Evolutionary conservation across 53 echinoderm and acorn worm genomes (phyloP).

Genomic region (Arbacia lixula): DNA sequence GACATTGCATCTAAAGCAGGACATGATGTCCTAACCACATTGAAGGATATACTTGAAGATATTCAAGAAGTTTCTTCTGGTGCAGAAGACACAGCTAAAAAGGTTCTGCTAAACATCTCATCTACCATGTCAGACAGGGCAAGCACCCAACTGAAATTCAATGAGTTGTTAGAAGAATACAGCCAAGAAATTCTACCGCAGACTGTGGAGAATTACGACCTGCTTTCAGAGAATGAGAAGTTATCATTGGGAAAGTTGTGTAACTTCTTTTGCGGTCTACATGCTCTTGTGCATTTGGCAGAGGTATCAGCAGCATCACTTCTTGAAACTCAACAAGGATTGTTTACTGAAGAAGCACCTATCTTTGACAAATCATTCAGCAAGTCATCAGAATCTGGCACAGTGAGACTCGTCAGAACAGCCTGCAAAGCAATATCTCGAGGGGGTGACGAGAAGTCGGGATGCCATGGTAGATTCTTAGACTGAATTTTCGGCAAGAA

Average conservation of each 20-base stretch:
- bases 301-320: too few relatives aligned
- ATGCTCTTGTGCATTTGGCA: too few relatives aligned
- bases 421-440: conserved; percentile 46
- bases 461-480: conserved; percentile 47
- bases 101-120: conserved; percentile 59
- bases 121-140: conserved; percentile 71
- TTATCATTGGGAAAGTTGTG: too few relatives aligned
- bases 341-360: too few relatives aligned
- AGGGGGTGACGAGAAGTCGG: conserved; percentile 62
- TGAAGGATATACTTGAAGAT: conserved; percentile 56
- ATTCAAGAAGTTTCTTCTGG: conserved; percentile 33
- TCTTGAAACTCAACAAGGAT: too few relatives aligned
- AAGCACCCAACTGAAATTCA: conserved; percentile 60
- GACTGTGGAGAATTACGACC: conserved; percentile 54
- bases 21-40: conserved; percentile 65
- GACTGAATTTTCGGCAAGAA: conserved; percentile 59
- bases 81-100: conserved; percentile 34
- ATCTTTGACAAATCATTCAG: too few relatives aligned
- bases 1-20: conserved; percentile 60
- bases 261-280: too few relatives aligned
- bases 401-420: conserved; percentile 42
- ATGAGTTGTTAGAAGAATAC: conserved; percentile 65
- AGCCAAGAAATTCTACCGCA: conserved; percentile 51
- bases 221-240: too few relatives aligned
- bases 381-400: conserved; percentile 42